Base-by-base conservation (phyloP, 1,140 invertebrate genomes). In the Popillia japonica region DNA sequence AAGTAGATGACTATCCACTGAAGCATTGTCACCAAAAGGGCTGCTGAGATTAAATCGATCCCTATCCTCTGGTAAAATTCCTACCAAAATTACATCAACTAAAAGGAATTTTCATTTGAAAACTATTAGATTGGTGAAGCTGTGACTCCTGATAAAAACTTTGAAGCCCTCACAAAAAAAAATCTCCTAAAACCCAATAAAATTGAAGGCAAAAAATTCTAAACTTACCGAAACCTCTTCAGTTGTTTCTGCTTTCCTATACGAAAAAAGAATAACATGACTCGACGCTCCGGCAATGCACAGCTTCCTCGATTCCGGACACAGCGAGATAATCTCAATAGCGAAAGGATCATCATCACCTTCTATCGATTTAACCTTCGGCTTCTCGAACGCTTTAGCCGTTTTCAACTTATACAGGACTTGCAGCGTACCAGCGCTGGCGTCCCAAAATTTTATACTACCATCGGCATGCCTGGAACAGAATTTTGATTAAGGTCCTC, bases 361-460 rank as follows among this genome's bases (percentile, higher is more conserved):
- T 87, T 87, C 87, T 88, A 87, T 81, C 87, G 84, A 84, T 78
- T 86, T 85, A 11, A 85, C 80, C 78, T 85, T 87, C 48, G 91
- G 90, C 84, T 94, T 93, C 86, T 98, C 95, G 89, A 98, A 98
- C 74, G 97, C 91, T 88, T 98, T 98, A 76, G 96, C 95, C 84
- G 97, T 98, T 90, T 99, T 99, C 83, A 99, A 88, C 92, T 99
- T 99, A 89, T 99, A 99, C 83, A 99, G 91, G 79, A 99, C 94
- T 89, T 98, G 96, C 11, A 99, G 89, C 41, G 94, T 94, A 61
- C 96, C 95, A 75, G 96, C 95, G 80, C 96, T 97, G 8, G 97
- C 96, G 88, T 99, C 97, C 97, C 98, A 99, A 88, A 99, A 99
- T 87, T 98, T 98, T 78, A 99, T 91, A 83, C 95, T 97, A 61